Conservation (phyloP, 2,797 vertebrate species). For the Cryptoprocta ferox region DNA sequence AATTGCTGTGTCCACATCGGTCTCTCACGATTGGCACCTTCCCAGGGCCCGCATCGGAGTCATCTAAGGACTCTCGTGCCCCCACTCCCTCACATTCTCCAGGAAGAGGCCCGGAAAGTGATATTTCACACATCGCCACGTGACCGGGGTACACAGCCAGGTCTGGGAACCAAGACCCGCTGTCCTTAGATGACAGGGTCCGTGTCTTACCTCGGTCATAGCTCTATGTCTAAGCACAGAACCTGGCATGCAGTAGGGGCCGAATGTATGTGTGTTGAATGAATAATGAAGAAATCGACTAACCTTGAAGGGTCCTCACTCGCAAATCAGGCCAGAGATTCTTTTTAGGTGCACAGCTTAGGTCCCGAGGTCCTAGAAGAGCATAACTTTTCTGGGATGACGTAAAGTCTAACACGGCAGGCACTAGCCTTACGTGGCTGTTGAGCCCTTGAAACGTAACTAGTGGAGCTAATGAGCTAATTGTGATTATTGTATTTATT, state of each 20-base stretch:
- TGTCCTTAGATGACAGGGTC: background rate
- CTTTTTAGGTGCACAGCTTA: background rate
- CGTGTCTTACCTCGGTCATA: background rate
- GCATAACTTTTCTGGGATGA: background rate
- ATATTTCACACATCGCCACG: rapidly evolving
- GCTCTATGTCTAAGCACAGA: background rate
- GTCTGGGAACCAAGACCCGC: background rate
- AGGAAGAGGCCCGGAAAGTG: background rate
- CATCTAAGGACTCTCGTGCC: background rate
- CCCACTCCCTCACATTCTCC: background rate
- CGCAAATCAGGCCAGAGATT: background rate
- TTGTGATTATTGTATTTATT: background rate
- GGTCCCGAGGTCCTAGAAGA: background rate
- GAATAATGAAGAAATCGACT: background rate
- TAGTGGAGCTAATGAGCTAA: background rate
- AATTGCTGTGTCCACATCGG: background rate
- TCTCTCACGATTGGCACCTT: background rate
- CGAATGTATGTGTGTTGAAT: too few species aligned
- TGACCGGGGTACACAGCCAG: background rate
- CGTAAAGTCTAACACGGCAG: background rate
- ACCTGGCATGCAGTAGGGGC: background rate
- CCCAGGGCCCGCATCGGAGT: background rate
- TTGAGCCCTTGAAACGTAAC: background rate
- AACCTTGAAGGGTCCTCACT: background rate
- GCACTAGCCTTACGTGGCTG: background rate